A percentile compares a stretch with the other conserved stretches of the same genome.
phyloP scores from a whole-genome alignment of 2,113 vertebrate genomes.

The Stercorarius parasiticus region DNA sequence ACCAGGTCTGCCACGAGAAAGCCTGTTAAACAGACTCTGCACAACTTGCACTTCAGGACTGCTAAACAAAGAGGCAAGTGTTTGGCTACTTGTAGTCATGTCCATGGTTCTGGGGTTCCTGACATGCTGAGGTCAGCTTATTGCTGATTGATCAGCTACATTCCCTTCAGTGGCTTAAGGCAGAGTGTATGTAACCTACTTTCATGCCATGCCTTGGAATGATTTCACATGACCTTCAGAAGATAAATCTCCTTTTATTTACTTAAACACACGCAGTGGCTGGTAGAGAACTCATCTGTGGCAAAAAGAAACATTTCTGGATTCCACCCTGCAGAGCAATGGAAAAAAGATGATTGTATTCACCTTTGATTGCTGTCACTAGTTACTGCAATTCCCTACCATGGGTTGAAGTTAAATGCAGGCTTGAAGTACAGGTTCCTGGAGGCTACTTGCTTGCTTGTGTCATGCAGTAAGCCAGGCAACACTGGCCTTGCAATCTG shows the following conservation, averaged over 20 bases:
- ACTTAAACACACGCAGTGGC: not conserved
- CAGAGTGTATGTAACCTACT: not conserved
- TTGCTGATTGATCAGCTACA: not conserved
- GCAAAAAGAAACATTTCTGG: not conserved
- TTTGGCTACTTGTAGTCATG: not conserved
- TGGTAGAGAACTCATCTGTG: not conserved
- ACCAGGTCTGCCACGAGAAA: not conserved
- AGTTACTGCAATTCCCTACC: not conserved
- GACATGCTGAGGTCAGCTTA: not conserved
- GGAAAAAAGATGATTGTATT: not conserved
- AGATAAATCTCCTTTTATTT: not conserved
- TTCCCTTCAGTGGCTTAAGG: not conserved
- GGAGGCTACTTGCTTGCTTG: not conserved
- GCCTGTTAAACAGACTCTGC: not conserved
- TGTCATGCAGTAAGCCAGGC: not conserved
- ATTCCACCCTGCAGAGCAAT: not conserved
- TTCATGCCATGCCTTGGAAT: not conserved
- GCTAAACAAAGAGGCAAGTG: not conserved
- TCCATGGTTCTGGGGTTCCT: not conserved
- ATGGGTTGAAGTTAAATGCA: not conserved
- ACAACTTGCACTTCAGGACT: not conserved
- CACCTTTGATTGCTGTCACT: not conserved
- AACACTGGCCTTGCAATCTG: not conserved
- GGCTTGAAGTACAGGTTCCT: not conserved
- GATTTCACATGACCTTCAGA: not conserved